Base-by-base conservation (phyloP, 1,140 invertebrate genomes). In the Lutraria rhynchaena region DNA sequence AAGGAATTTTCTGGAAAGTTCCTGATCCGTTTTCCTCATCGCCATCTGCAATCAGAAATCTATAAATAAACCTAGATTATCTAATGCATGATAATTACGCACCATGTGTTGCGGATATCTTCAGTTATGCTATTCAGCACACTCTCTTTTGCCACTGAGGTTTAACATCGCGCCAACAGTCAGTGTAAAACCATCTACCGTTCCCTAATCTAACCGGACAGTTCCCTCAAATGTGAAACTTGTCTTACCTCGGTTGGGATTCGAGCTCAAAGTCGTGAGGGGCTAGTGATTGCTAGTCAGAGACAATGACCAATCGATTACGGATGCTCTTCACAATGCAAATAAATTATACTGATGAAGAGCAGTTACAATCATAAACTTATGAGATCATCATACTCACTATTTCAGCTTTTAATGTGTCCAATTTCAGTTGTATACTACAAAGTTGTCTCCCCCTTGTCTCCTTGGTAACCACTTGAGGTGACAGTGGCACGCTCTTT, bases 1-100 rank as follows among this genome's bases (percentile, higher is more conserved):
- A 0, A 77, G 63, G 35, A 77, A 35, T 27, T 67, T 53, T 37
- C 41, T 51, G 0, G 75, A 60, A 4, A 77, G 46, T 22, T 65
- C 61, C 41, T 77, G 44, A 49, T 77, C 75, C 1, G 27, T 31
- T 29, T 53, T 77, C 22, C 58, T 61, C 44, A 76, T 46, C 22
- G 37, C 57, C 3, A 63, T n/a, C 73, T 76, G 31, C 7, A 71
- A 37, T 57, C 11, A 22, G 27, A 1, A 27, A 24, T 24, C 7
- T 46, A 22, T 9, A 55, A 7, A 5, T 55, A n/a, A 19, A 49
- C 11, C 44, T 19, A 19, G 11, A 49, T 11, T 19, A 49, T 11
- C 11, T 11, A 11, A 49, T 19, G 44, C 44, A 19, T 19, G 44
- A 49, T 49, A 24, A 58, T n/a, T 15, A 58, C 7, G 9, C 9